phyloP scores from a whole-genome alignment of 2,113 vertebrate species.

The Todiramphus saurophagus region DNA sequence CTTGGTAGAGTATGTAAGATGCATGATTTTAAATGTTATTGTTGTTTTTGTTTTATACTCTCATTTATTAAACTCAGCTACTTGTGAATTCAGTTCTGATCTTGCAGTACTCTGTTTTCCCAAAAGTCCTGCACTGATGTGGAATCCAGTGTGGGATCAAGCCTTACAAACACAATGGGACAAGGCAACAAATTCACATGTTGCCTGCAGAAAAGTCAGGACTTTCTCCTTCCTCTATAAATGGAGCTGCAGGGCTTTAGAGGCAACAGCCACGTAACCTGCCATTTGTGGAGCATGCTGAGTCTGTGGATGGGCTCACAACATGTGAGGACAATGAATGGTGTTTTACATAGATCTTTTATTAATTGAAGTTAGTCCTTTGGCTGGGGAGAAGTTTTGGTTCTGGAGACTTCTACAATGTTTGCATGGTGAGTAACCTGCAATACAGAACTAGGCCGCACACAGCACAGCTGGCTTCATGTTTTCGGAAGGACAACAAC shows the following conservation, averaged over 20 bases:
- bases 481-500: background rate
- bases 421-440: background rate
- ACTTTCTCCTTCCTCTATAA: background rate
- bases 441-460: background rate
- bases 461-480: background rate
- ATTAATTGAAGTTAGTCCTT: background rate
- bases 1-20: background rate
- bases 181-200: rapidly evolving
- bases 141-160: background rate
- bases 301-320: background rate
- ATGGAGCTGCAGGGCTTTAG: background rate
- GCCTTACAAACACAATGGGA: background rate
- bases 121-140: rapidly evolving
- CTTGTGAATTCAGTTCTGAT: background rate
- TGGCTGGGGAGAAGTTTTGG: background rate
- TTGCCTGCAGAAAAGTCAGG: background rate
- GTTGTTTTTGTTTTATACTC: background rate
- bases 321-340: rapidly evolving
- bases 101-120: background rate
- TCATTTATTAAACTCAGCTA: background rate
- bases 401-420: background rate
- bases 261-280: background rate
- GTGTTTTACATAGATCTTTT: background rate
- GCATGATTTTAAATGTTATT: background rate
- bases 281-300: background rate